phyloP scores from a whole-genome alignment of 2,797 vertebrate species.

The Cossypha caffra region DNA sequence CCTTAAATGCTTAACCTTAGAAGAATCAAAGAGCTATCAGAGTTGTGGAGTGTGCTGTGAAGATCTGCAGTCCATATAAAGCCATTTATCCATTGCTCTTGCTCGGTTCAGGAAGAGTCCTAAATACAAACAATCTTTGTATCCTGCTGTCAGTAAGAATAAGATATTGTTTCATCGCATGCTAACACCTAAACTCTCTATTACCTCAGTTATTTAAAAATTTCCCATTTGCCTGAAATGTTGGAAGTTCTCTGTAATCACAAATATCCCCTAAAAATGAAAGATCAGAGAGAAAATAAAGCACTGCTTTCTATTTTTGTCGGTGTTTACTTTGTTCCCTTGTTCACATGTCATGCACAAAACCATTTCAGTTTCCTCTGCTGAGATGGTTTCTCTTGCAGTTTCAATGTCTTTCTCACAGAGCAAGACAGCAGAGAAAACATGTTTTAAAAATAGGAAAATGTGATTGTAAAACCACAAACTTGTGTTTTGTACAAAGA shows the following conservation, averaged over 20 bases:
- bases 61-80: not conserved
- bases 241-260: constrained; percentile 27
- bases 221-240: not conserved
- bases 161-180: not conserved
- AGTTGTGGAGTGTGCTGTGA: not conserved
- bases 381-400: constrained; percentile 46
- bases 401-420: constrained; percentile 48
- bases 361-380: constrained; percentile 48
- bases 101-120: not conserved
- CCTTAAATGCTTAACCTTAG: not conserved
- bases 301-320: constrained; percentile 39
- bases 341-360: not conserved
- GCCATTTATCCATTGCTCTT: not conserved
- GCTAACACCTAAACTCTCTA: constrained; percentile 1
- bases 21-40: not conserved
- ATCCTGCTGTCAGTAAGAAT: constrained; percentile 21
- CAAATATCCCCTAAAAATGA: constrained; percentile 36
- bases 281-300: constrained; percentile 48
- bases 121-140: not conserved
- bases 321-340: constrained; percentile 32
- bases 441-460: constrained; percentile 64
- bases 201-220: constrained; percentile 21
- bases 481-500: constrained; percentile 1
- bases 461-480: constrained; percentile 57
- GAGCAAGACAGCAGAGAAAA: constrained; percentile 21